phyloP scores from a whole-genome alignment of 2,888 invertebrate genomes.

The Megalurothrips usitatus region DNA sequence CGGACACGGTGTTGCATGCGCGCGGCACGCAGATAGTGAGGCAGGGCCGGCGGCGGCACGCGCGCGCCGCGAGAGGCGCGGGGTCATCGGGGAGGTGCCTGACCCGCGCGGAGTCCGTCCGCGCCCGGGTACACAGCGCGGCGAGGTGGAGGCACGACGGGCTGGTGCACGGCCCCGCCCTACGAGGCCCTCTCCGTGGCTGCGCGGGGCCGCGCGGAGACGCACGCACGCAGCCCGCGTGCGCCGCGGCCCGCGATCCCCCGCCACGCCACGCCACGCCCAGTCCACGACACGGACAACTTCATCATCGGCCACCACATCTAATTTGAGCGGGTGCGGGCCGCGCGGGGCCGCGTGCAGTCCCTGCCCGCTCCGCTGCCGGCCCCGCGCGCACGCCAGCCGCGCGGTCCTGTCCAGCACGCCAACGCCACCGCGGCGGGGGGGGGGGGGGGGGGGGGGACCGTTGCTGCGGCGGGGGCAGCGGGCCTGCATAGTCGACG shows the following conservation, averaged over 20 bases:
- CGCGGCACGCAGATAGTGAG: too few species aligned
- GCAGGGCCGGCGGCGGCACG: too few species aligned
- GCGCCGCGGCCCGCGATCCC: not conserved
- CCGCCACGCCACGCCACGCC: constrained; percentile 4
- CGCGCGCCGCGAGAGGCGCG: too few species aligned
- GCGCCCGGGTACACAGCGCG: too few species aligned
- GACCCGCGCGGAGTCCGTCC: too few species aligned
- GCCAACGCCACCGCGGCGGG: not conserved
- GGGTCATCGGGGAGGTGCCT: too few species aligned
- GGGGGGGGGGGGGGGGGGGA: not conserved
- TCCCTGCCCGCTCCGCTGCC: not conserved
- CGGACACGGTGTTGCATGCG: too few species aligned
- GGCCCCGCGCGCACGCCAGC: not conserved
- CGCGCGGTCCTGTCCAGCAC: too few species aligned
- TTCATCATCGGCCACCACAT: constrained; percentile 16
- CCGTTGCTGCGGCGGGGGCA: not conserved
- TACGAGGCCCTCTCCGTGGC: not conserved
- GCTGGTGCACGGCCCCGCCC: too few species aligned
- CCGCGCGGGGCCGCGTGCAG: not conserved
- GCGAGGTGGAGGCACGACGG: too few species aligned
- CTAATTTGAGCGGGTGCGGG: constrained; percentile 18
- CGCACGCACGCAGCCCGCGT: not conserved
- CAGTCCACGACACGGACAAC: constrained; percentile 8
- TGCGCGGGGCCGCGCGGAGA: not conserved
- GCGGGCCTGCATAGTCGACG: too few species aligned